phyloP scores from a whole-genome alignment of 2,797 vertebrate species.

The Pangasius krempfi region DNA sequence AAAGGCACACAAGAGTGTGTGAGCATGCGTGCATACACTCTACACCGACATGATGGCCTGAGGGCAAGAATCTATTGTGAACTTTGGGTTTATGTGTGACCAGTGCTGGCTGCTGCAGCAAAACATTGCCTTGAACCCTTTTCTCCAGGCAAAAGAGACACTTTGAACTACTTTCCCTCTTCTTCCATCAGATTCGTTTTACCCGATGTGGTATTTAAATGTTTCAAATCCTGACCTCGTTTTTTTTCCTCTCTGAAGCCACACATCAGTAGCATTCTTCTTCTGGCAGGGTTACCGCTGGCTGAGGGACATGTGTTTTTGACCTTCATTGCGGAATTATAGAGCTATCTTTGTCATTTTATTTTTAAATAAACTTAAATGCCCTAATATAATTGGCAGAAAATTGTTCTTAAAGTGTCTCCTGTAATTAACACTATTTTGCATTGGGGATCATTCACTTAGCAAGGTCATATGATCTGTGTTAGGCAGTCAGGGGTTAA shows the following conservation, averaged over 20 bases:
- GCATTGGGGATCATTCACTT: constrained; percentile 57
- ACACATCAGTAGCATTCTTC: constrained; percentile 49
- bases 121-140: constrained; percentile 40
- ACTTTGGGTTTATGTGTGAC: constrained; percentile 42
- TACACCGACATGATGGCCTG: not conserved
- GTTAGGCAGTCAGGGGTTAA: constrained; percentile 62
- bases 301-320: constrained; percentile 50
- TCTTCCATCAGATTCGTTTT: constrained; percentile 29
- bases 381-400: constrained; percentile 12
- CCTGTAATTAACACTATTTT: constrained; percentile 57
- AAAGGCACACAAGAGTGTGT: not conserved
- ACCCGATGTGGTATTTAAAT: constrained; percentile 55
- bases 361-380: not conserved
- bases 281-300: constrained; percentile 39
- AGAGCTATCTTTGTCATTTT: constrained; percentile 36
- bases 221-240: constrained; percentile 57
- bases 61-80: constrained; percentile 28
- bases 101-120: constrained; percentile 17
- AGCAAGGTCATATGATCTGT: constrained; percentile 53
- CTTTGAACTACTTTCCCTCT: constrained; percentile 50
- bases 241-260: constrained; percentile 49
- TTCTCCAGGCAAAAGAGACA: constrained; percentile 44
- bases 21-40: constrained; percentile 1
- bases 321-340: constrained; percentile 49
- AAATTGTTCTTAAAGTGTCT: constrained; percentile 24